Percentiles rank a stretch among this genome's conserved stretches.
phyloP scores from a whole-genome alignment of 2,888 invertebrate genomes.

The Eutolmus rufibarbis region DNA sequence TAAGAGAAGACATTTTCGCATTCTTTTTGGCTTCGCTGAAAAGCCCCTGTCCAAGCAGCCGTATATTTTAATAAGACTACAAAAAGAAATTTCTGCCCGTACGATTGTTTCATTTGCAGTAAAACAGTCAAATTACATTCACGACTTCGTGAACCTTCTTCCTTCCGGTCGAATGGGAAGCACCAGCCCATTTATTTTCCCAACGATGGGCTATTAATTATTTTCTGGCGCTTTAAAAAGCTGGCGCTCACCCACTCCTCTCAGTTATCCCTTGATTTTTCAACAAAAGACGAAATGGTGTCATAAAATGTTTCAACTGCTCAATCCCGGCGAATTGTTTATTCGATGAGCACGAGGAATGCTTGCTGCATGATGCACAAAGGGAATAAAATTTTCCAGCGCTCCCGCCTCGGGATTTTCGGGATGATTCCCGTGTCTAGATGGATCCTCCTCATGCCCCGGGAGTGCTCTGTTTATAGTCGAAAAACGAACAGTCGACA shows the following conservation, averaged over 20 bases:
- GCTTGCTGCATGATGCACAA: neutral
- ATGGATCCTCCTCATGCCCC: neutral
- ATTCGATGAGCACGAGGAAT: neutral
- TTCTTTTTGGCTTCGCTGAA: neutral
- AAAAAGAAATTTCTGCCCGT: neutral
- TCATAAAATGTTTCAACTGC: slow-evolving; percentile 33
- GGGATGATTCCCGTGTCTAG: neutral
- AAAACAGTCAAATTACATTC: neutral
- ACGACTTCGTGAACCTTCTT: neutral
- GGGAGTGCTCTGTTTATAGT: neutral
- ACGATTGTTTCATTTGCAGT: neutral
- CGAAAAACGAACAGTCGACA: neutral
- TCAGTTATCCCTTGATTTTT: slow-evolving; percentile 1
- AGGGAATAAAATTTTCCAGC: slow-evolving; percentile 24
- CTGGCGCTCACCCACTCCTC: neutral
- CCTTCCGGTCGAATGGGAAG: neutral
- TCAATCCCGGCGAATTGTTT: slow-evolving; percentile 20
- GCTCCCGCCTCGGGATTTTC: neutral
- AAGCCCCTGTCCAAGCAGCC: neutral
- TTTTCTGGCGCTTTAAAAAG: slow-evolving; percentile 19
- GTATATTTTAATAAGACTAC: neutral
- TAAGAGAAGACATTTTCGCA: neutral
- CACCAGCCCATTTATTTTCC: neutral
- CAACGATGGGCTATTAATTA: slow-evolving; percentile 10
- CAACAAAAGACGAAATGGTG: slow-evolving; percentile 34